Base-by-base conservation (phyloP, 2,113 vertebrate species). In the Sinocyclocheilus grahami region DNA sequence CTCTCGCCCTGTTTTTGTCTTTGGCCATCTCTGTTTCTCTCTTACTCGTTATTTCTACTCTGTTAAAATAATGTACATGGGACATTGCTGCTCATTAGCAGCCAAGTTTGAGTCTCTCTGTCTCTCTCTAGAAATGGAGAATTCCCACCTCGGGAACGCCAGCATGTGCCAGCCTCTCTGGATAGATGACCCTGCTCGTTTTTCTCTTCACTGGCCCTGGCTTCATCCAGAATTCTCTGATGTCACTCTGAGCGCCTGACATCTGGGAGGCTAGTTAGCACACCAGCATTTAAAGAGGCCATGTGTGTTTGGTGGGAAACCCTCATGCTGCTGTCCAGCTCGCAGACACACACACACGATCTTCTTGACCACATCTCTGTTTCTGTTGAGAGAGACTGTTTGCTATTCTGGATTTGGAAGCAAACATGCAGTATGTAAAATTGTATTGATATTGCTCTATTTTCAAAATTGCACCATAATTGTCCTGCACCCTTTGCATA, bases 141-240 rank as follows among this genome's bases (percentile, higher is more conserved):
- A 88, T 88, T 80, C 87, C 65, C 65, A 74, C 33, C 69, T 82
- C 60, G 14, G 55, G 69, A 82, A 84, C 86, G 84, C 77, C 82
- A 86, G 71, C 22, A 84, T 78, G 80, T 82, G 84, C 77, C 85
- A 86, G 63, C 48, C 87, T 79, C 65, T 87, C 20, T 86, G 85
- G 76, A 87, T 51, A 76, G 30, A 22, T 27, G 27, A 74, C 30
- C 82, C 67, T 27, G 37, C 78, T 85, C 79, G 30, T 78, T 85
- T 79, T 75, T 77, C 58, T 33, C 62, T 85, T 78, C 51, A 4
- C 69, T 60, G 53, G 79, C n/a, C 33, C 69, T 42, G 39, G 42
- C 46, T 63, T 46, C 58, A 5, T 82, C 39, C 62, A 67, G 63
- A 42, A 69, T 51, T 27, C 58, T 83, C 85, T 85, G 81, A 88